A percentile compares a stretch with the other conserved stretches of the same genome.
phyloP scores from a whole-genome alignment of 1,140 invertebrate genomes.

The Sycobia sp. region DNA sequence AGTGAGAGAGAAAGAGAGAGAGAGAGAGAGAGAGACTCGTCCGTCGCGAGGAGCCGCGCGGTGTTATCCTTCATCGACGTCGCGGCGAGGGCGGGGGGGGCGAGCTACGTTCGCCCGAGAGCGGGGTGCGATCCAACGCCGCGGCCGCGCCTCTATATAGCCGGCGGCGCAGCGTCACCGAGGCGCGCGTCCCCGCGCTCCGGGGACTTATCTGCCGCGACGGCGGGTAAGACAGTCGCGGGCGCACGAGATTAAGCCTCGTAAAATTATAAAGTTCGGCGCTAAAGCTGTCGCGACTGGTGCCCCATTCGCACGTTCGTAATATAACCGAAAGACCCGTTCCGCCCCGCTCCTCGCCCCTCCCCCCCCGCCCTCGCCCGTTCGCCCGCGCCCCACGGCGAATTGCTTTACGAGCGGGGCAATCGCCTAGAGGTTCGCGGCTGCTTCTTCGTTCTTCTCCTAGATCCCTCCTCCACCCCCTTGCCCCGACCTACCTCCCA shows the following conservation, averaged over 20 bases:
- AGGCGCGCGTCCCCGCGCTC: constrained; percentile 33
- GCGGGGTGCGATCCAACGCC: background rate
- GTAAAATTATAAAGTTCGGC: constrained; percentile 53
- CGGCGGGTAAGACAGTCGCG: no score
- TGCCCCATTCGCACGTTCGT: constrained; percentile 47
- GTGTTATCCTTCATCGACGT: no score
- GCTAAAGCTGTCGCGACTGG: constrained; percentile 44
- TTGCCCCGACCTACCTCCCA: background rate
- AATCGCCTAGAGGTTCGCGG: constrained; percentile 18
- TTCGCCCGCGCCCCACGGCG: constrained; percentile 24
- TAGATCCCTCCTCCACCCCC: background rate
- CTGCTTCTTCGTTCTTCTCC: background rate
- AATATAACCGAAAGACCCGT: no score
- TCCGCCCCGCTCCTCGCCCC: no score
- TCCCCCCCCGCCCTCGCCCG: no score
- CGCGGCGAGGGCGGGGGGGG: background rate
- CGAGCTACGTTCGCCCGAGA: constrained; percentile 18
- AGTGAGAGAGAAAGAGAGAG: no score
- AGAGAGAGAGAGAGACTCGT: no score
- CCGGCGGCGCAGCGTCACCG: constrained; percentile 13
- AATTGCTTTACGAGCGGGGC: constrained; percentile 51
- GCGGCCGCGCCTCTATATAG: constrained; percentile 1
- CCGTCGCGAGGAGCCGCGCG: no score
- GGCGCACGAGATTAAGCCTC: constrained; percentile 49
- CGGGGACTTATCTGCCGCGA: no score